Evolutionary conservation across 2,888 invertebrate genomes (phyloP).

Genomic region (Drosophila greeni): DNA sequence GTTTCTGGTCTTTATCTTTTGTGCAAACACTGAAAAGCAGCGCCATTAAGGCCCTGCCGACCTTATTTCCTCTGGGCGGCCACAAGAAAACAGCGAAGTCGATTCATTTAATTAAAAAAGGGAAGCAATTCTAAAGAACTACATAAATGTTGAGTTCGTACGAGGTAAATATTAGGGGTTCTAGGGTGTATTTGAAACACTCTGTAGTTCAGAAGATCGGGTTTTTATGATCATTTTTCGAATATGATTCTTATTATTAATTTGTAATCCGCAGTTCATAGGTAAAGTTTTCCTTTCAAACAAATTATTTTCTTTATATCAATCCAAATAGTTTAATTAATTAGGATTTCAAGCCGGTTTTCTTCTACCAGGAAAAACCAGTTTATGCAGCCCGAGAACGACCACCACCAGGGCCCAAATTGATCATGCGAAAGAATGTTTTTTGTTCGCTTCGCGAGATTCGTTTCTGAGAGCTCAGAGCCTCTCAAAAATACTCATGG

Average conservation of each 20-base stretch:
- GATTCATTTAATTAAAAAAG: slow-evolving; percentile 62
- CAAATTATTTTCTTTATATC: slow-evolving; percentile 26
- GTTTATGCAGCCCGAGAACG: slow-evolving; percentile 30
- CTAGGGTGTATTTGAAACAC: no score
- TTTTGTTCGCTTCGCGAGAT: slow-evolving; percentile 44
- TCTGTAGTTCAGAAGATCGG: no score
- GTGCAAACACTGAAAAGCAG: slow-evolving; percentile 65
- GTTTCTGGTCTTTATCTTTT: slow-evolving; percentile 63
- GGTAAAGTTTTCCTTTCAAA: slow-evolving; percentile 3
- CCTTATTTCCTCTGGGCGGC: slow-evolving; percentile 59
- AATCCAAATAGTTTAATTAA: slow-evolving; percentile 14
- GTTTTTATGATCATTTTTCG: no score
- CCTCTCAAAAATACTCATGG: slow-evolving; percentile 54
- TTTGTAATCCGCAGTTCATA: not conserved
- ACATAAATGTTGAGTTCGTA: slow-evolving; percentile 1
- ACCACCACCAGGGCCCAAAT: slow-evolving; percentile 45
- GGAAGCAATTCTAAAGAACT: not conserved
- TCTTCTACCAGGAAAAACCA: slow-evolving; percentile 27
- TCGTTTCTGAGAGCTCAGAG: slow-evolving; percentile 37
- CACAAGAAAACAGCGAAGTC: slow-evolving; percentile 42
- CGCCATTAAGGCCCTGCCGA: slow-evolving; percentile 65
- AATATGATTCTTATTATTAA: not conserved
- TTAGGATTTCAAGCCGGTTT: slow-evolving; percentile 46
- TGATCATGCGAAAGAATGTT: slow-evolving; percentile 69
- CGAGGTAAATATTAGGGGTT: not conserved